A percentile compares a stretch with the other conserved stretches of the same genome.
These are phyloP conservation scores for Criorhina ranunculi DNA, from an alignment of 2,888 invertebrate species.

Conservation along the genomic window DNA sequence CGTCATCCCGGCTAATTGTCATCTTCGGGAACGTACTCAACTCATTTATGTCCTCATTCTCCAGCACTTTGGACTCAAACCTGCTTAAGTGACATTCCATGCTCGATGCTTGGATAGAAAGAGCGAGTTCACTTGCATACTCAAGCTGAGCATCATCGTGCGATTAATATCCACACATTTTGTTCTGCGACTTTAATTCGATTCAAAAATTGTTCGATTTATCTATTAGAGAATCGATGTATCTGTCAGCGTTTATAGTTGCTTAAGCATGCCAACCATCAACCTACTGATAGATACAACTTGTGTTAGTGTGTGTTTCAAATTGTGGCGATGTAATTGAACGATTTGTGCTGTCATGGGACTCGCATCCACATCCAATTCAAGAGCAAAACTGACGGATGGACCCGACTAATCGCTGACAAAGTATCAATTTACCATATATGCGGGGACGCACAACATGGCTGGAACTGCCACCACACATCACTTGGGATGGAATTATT, in stretches of 20 bases:
- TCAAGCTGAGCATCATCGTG: constrained; percentile 8
- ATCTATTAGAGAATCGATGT: constrained; percentile 60
- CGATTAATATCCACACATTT: constrained; percentile 62
- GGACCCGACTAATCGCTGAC: constrained; percentile 70
- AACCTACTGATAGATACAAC: neutral
- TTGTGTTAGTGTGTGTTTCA: neutral
- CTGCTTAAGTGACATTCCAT: constrained; percentile 59
- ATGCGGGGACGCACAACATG: constrained; percentile 47
- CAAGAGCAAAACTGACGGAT: constrained; percentile 47
- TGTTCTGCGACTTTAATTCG: constrained; percentile 62
- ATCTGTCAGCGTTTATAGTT: constrained; percentile 50
- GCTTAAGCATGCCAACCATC: constrained; percentile 1
- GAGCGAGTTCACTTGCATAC: constrained; percentile 45
- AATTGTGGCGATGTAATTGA: constrained; percentile 24
- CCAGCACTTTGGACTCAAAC: constrained; percentile 46
- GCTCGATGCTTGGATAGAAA: constrained; percentile 5
- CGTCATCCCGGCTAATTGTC: constrained; percentile 66
- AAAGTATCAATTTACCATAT: constrained; percentile 73
- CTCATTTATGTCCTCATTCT: constrained; percentile 54
- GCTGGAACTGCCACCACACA: neutral
- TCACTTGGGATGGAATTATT: neutral
- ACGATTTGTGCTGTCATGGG: constrained; percentile 49
- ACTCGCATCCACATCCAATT: constrained; percentile 15
- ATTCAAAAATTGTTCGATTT: constrained; percentile 68
- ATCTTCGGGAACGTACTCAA: constrained; percentile 56